Percentiles rank a stretch among this genome's conserved stretches.
phyloP scores from a whole-genome alignment of 37 sponge, comb jelly and placozoan species.

The Dysidea cf. avara region DNA sequence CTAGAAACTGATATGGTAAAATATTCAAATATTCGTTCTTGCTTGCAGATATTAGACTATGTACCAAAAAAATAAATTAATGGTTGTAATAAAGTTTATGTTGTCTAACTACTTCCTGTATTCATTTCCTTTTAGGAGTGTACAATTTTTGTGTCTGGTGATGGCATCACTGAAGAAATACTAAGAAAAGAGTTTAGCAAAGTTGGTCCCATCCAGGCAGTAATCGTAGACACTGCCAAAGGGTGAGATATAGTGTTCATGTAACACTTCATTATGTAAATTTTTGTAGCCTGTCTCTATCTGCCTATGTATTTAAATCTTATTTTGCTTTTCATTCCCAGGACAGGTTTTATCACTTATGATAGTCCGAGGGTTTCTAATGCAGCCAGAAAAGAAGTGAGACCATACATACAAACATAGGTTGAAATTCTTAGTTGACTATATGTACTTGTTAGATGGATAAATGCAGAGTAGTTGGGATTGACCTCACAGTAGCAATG shows the following conservation, averaged over 20 bases:
- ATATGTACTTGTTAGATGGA: conserved; percentile 52
- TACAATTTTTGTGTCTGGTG: conserved; percentile 30
- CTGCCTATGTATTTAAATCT: too few relatives aligned
- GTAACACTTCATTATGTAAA: too few relatives aligned
- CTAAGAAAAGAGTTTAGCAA: conserved; percentile 39
- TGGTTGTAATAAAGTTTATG: too few relatives aligned
- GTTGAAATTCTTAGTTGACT: not conserved
- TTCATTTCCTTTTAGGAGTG: too few relatives aligned
- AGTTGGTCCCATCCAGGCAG: conserved; percentile 41
- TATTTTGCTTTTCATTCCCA: not conserved
- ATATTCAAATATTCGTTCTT: too few relatives aligned
- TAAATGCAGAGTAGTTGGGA: conserved; percentile 57
- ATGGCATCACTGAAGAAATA: conserved; percentile 21
- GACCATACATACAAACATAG: too few relatives aligned
- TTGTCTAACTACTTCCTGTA: too few relatives aligned
- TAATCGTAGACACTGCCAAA: conserved; percentile 5
- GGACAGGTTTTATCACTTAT: conserved; percentile 42
- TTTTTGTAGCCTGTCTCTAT: too few relatives aligned
- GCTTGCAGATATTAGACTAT: too few relatives aligned
- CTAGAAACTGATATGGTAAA: too few relatives aligned
- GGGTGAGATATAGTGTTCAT: conserved; percentile 4
- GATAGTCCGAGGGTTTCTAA: conserved; percentile 17
- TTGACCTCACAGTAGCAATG: conserved; percentile 39
- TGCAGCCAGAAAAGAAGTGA: conserved; percentile 56
- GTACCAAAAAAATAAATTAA: too few relatives aligned